Evolutionary conservation across 2,888 invertebrate species (phyloP).

Genomic region (Brassicogethes aeneus): DNA sequence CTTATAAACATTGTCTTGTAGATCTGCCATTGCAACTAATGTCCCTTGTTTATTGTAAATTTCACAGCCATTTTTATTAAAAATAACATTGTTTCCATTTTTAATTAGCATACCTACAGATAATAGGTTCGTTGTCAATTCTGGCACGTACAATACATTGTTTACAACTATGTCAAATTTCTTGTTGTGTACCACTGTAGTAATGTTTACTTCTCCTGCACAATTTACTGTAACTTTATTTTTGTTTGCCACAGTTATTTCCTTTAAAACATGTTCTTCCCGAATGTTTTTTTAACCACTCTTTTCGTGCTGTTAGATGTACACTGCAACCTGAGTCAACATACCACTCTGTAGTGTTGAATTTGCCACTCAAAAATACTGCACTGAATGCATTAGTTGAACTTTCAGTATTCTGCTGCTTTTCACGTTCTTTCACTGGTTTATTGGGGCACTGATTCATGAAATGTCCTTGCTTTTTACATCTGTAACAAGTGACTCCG

Average conservation of each 20-base stretch:
- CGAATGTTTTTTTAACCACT: conserved; percentile 14
- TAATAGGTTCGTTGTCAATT: conserved; percentile 20
- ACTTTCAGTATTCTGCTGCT: background rate
- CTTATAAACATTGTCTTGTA: conserved; percentile 17
- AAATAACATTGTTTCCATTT: conserved; percentile 18
- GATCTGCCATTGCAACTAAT: conserved; percentile 14
- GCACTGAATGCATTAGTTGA: conserved; percentile 20
- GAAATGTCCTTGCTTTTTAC: conserved; percentile 7
- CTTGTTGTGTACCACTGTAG: conserved; percentile 10
- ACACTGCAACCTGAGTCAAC: conserved; percentile 24
- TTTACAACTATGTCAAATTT: conserved; percentile 11
- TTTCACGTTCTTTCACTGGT: conserved; percentile 4
- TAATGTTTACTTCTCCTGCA: conserved; percentile 17
- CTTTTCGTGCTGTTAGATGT: conserved; percentile 19
- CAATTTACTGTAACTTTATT: conserved; percentile 17
- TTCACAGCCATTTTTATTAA: too few species aligned
- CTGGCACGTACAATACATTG: conserved; percentile 17
- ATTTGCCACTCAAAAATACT: conserved; percentile 18
- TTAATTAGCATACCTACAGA: conserved; percentile 21
- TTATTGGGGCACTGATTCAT: conserved; percentile 3
- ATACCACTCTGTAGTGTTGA: conserved; percentile 24
- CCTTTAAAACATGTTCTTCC: conserved; percentile 7
- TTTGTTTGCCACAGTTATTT: conserved; percentile 16
- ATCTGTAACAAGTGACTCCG: conserved; percentile 8
- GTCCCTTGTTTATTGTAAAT: conserved; percentile 10